Evolutionary conservation across 2,113 vertebrate species (phyloP), one percentile per base, ranked within the genome.

Genomic region (Synodontis membranacea): DNA sequence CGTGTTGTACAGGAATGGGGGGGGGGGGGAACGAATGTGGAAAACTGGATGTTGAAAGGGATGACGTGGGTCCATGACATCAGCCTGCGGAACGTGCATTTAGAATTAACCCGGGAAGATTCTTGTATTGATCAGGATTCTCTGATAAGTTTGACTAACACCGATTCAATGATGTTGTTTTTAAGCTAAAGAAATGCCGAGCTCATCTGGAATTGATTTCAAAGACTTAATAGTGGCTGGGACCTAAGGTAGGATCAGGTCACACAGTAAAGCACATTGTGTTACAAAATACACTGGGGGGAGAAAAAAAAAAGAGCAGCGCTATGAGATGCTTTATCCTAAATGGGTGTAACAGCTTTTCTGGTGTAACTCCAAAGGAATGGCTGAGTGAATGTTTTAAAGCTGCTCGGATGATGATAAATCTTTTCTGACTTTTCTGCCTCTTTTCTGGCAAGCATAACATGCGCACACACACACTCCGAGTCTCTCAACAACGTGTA

Each of bases 361-460:
- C 31, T 64, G 58, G 44, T 68, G 14, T 37, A 42, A 42, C 46
- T 86, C 60, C 46, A 86, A 21, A 54, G 46, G 76, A 80, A 50
- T 79, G 75, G 44, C 75, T 68, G 75, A 66, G 56, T 37, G 58
- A 85, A 52, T 9, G 44, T 31, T 66, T 80, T 42, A n/a, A 85
- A 54, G 34, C 60, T n/a, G 58, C 84, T 34, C 28, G 5, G 11
- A 66, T 80, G 74, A 52, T 56, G 52, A 80, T 80, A 58, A 80
- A 80, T 58, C 52, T 80, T 80, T 54, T 75, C 81, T 87, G 81
- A 75, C 81, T 83, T 78, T 44, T 76, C 46, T 83, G 70, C 37
- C 56, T 87, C 72, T 64, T 76, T 83, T 82, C 44, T 86, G 23
- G 80, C 52, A 39, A 60, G 54, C 15, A 60, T 23, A 25, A 62